These are phyloP conservation scores for Lepetodrilus schrolli DNA, from an alignment of 2,888 invertebrate genomes.

Conservation along the genomic window DNA sequence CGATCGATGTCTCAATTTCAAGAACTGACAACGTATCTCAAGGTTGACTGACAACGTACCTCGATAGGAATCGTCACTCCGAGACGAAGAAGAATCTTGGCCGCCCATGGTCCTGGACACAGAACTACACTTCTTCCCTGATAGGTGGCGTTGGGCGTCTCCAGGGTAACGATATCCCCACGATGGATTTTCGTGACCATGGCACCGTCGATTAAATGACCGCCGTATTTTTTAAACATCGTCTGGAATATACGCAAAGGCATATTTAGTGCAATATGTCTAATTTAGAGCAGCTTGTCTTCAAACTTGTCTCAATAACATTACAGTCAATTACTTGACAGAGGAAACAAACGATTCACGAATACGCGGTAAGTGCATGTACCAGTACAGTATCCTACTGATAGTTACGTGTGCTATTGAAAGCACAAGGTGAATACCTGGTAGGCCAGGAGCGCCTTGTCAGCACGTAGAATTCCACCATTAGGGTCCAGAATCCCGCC, in stretches of 20 bases:
- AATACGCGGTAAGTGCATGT: too few species aligned
- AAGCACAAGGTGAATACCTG: too few species aligned
- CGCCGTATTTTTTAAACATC: constrained; percentile 55
- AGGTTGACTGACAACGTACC: too few species aligned
- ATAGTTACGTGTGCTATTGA: too few species aligned
- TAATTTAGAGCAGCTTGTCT: too few species aligned
- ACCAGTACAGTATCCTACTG: too few species aligned
- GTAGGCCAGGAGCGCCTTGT: constrained; percentile 60
- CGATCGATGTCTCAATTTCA: too few species aligned
- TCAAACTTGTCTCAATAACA: too few species aligned
- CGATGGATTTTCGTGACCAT: constrained; percentile 51
- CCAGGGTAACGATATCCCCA: constrained; percentile 50
- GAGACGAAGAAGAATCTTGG: constrained; percentile 50
- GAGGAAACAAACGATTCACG: too few species aligned
- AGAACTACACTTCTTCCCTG: constrained; percentile 59
- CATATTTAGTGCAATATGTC: too few species aligned
- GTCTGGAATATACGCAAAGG: constrained; percentile 42
- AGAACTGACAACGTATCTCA: too few species aligned
- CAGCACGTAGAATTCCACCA: constrained; percentile 67
- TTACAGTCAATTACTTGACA: too few species aligned
- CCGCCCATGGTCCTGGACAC: constrained; percentile 70
- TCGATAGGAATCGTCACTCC: constrained; percentile 65
- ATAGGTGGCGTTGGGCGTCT: constrained; percentile 51
- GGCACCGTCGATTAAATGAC: constrained; percentile 53
- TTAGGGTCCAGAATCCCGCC: constrained; percentile 58